phyloP scores from a whole-genome alignment of 2,113 vertebrate genomes.

The Phodopus roborovskii region DNA sequence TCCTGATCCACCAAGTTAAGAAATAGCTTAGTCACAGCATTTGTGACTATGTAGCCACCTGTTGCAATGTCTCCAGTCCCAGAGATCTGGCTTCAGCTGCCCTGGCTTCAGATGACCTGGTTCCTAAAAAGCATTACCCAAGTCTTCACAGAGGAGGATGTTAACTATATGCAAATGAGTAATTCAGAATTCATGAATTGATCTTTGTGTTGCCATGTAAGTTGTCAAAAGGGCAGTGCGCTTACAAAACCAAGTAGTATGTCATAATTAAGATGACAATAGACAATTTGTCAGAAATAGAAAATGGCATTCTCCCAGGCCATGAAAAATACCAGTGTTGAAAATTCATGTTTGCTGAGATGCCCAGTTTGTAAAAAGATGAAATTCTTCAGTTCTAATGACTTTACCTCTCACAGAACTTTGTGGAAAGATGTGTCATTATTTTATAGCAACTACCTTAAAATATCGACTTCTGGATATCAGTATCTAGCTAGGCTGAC shows the following conservation, averaged over 20 bases:
- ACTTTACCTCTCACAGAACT: constrained; percentile 58
- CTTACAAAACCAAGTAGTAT: constrained; percentile 58
- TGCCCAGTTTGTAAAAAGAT: constrained; percentile 16
- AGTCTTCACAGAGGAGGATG: constrained; percentile 6
- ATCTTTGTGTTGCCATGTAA: constrained; percentile 35
- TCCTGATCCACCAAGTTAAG: neutral
- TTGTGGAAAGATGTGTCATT: neutral
- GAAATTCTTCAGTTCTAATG: neutral
- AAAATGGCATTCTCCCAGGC: constrained; percentile 38
- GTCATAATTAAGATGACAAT: constrained; percentile 63
- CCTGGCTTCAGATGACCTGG: constrained; percentile 34
- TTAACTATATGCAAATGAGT: constrained; percentile 45
- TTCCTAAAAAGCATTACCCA: constrained; percentile 8
- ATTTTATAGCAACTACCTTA: constrained; percentile 48
- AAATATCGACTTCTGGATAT: neutral
- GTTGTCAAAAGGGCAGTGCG: constrained; percentile 34
- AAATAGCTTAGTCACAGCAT: neutral
- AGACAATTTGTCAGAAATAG: constrained; percentile 46
- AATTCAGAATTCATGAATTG: constrained; percentile 53
- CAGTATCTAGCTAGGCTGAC: neutral
- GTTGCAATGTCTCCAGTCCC: neutral
- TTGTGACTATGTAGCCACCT: neutral
- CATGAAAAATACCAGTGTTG: constrained; percentile 52
- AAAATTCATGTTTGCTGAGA: constrained; percentile 60
- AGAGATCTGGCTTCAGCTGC: neutral